A percentile compares a stretch with the other conserved stretches of the same genome.
These are phyloP conservation scores for Schrankia costaestrigalis DNA, from an alignment of 2,888 invertebrate species.

Conservation along the genomic window DNA sequence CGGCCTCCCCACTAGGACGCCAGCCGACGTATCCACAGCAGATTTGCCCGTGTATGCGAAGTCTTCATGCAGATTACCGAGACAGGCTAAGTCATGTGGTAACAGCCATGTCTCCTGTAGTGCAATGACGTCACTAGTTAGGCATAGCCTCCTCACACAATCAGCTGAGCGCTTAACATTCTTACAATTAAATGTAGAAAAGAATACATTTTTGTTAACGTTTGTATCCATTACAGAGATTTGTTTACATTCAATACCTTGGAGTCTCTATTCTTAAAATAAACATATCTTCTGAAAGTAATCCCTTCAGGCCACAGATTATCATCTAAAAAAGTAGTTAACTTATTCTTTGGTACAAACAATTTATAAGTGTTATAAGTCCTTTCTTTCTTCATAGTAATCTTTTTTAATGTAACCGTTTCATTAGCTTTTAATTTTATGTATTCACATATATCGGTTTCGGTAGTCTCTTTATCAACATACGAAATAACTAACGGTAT, in stretches of 20 bases:
- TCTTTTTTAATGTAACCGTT: background rate
- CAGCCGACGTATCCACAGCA: background rate
- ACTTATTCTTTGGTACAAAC: background rate
- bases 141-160: background rate
- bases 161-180: background rate
- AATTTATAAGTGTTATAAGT: background rate
- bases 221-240: background rate
- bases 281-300: background rate
- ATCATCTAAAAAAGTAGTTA: constrained; percentile 4
- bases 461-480: background rate
- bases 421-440: background rate
- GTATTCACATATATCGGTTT: constrained; percentile 1
- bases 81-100: background rate
- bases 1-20: background rate
- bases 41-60: background rate
- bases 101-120: constrained; percentile 1
- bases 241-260: background rate
- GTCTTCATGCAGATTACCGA: background rate
- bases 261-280: background rate
- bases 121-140: background rate
- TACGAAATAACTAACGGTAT: background rate
- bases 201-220: background rate
- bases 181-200: background rate
- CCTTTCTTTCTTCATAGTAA: background rate
- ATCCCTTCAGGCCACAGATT: background rate